Evolutionary conservation across 2,888 invertebrate species (phyloP).

Genomic region (Caenorhabditis auriculariae): DNA sequence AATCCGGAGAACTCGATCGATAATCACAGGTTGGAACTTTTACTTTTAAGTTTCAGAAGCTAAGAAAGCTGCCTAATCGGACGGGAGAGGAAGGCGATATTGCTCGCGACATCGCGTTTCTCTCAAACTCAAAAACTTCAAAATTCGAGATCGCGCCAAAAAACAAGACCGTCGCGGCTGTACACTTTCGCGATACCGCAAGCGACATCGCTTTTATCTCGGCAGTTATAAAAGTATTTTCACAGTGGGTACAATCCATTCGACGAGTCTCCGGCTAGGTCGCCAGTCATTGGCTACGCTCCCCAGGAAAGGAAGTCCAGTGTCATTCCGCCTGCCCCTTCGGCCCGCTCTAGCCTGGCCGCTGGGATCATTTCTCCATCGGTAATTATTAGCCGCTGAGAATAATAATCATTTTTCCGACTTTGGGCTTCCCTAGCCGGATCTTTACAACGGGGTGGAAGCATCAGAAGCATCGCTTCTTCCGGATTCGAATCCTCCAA

Average conservation of each 20-base stretch:
- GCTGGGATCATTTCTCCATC: conserved; percentile 7
- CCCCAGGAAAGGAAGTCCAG: background rate
- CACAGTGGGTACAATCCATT: conserved; percentile 1
- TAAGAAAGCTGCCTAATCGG: too few species aligned
- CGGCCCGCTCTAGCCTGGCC: background rate
- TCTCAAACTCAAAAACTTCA: too few species aligned
- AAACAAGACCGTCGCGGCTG: too few species aligned
- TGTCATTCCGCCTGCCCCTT: background rate
- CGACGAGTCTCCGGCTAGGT: background rate
- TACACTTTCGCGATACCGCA: too few species aligned
- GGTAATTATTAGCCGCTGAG: background rate
- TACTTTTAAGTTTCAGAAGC: too few species aligned
- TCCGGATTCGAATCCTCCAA: conserved; percentile 36
- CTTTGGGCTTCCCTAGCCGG: conserved; percentile 15
- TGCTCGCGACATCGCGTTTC: too few species aligned
- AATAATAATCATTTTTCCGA: background rate
- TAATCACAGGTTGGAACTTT: too few species aligned
- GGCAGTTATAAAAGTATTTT: too few species aligned
- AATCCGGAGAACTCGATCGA: too few species aligned
- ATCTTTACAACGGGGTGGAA: conserved; percentile 22
- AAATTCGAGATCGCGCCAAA: too few species aligned
- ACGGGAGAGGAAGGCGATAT: too few species aligned
- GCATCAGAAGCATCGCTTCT: conserved; percentile 27
- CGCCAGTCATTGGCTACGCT: background rate
- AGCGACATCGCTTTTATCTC: too few species aligned